Evolutionary conservation across 2,888 invertebrate genomes (phyloP), one percentile per base, ranked within the genome.

Genomic region (Caenorhabditis sp.): DNA sequence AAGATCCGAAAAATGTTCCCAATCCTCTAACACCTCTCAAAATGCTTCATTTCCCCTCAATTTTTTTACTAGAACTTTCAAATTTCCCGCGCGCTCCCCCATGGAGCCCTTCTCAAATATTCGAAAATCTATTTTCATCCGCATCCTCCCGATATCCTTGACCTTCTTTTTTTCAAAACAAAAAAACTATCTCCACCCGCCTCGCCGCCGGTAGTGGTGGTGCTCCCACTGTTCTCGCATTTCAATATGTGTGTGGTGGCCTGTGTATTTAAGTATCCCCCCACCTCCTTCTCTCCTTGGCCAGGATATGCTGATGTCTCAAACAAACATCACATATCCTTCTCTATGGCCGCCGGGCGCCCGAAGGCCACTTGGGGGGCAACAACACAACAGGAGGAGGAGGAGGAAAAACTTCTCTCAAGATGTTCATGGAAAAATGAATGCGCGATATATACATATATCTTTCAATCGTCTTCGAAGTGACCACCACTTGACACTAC

Each of bases 271-370:
- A 24, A 19, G 51, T 47, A 47, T 61, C 26, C 26, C 22, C 58
- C 38, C 38, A 10, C 44, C 19, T 19, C 47, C 28, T 16, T 24
- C 35, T 54, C n/a, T 56, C 31, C 19, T 14, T 24, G 24, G n/a
- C n/a, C 38, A 38, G 70, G 77, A 69, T 77, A 77, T 77, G 63
- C 74, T 77, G 76, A 77, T 77, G 77, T 77, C 77, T 77, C 75
- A 66, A 64, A 77, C 77, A 77, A 70, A 77, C 69, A 76, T 59
- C 26, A n/a, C n/a, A 47, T 47, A 12, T 47, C 47, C 47, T 47
- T 19, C 47, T 54, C 26, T 19, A 5, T 49, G 19, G 5, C 49
- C 19, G 19, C 19, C 49, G 8, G 19, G 49, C 49, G 49, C 7
- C 19, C 49, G 47, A 49, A 49, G 49, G 49, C 38, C 38, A 38